These are phyloP conservation scores for Abrostola triplasia DNA, from an alignment of 2,888 invertebrate species.

Conservation along the genomic window DNA sequence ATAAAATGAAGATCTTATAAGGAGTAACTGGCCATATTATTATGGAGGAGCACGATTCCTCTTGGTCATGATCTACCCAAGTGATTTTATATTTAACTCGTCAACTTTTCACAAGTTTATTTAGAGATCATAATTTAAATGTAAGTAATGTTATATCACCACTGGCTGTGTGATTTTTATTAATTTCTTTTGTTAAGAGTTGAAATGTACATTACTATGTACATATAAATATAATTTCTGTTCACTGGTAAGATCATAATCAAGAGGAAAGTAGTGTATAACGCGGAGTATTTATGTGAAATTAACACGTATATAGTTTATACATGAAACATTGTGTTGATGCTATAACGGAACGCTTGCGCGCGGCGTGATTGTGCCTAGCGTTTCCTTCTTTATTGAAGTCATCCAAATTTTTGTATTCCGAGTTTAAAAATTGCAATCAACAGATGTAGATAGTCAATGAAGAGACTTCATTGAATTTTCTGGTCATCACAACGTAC, in stretches of 20 bases:
- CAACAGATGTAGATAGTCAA: constrained; percentile 52
- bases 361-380: constrained; percentile 17
- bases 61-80: constrained; percentile 58
- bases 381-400: constrained; percentile 18
- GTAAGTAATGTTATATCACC: constrained; percentile 50
- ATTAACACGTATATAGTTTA: constrained; percentile 66
- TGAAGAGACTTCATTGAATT: constrained; percentile 43
- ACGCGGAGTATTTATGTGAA: constrained; percentile 60
- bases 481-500: constrained; percentile 26
- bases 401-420: constrained; percentile 28
- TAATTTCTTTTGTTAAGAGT: constrained; percentile 47
- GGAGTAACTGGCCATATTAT: constrained; percentile 72
- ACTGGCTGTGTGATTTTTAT: constrained; percentile 51
- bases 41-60: constrained; percentile 62
- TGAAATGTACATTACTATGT: constrained; percentile 44
- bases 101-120: constrained; percentile 29
- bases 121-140: constrained; percentile 41
- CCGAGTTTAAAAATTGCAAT: constrained; percentile 39
- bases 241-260: constrained; percentile 42
- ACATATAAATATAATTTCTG: constrained; percentile 45
- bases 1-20: constrained; percentile 81
- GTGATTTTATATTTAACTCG: constrained; percentile 33
- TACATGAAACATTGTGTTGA: constrained; percentile 58
- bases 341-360: constrained; percentile 11
- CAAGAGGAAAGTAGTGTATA: constrained; percentile 56